A percentile compares a stretch with the other conserved stretches of the same genome.
Evolutionary conservation across 2,888 invertebrate species (phyloP).

Genomic region (Gerris lacustris): DNA sequence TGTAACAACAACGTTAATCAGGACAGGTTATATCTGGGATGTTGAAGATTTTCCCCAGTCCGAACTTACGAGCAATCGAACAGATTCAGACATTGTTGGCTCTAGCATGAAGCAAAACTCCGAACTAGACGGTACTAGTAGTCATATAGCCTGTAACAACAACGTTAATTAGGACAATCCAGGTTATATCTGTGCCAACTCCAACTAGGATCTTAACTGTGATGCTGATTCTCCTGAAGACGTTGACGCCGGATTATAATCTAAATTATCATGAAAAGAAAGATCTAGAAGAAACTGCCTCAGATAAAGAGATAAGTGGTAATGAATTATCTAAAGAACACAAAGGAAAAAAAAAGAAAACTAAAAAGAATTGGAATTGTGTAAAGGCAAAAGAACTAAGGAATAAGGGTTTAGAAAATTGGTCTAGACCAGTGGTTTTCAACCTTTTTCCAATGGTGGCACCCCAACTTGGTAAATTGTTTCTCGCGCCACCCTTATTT

Average conservation of each 20-base stretch:
- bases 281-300: neutral
- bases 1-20: neutral
- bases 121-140: neutral
- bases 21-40: neutral
- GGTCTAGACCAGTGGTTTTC: neutral
- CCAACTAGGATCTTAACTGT: neutral
- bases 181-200: too few species aligned
- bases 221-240: neutral
- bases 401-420: neutral
- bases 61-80: neutral
- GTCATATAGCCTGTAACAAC: neutral
- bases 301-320: neutral
- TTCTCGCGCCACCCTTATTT: too few species aligned
- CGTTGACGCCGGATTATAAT: neutral
- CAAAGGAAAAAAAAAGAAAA: neutral
- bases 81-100: neutral
- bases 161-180: neutral
- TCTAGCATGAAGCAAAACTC: neutral
- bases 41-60: neutral
- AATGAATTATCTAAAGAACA: neutral
- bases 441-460: too few species aligned
- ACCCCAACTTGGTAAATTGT: too few species aligned
- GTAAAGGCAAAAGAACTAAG: neutral
- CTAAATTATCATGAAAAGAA: neutral
- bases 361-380: neutral